Conservation (phyloP, 2,113 vertebrate species). For the Pelvicachromis taeniatus region DNA sequence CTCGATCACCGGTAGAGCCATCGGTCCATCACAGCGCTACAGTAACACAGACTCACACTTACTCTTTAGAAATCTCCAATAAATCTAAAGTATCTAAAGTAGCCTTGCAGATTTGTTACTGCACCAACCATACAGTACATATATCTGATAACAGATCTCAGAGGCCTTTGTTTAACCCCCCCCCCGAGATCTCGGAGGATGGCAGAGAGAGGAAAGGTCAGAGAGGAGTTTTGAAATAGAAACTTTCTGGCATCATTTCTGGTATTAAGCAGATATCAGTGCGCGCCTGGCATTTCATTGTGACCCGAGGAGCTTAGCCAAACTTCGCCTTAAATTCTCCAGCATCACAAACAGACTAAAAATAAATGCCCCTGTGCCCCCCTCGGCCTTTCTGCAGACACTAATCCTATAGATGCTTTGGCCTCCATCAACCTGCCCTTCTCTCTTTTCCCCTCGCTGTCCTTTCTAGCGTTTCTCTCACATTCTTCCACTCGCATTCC, state of each 20-base stretch:
- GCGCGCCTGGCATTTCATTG: neutral
- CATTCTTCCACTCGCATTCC: constrained; percentile 42
- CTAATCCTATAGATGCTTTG: constrained; percentile 25
- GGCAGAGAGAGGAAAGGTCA: neutral
- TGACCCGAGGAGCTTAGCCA: neutral
- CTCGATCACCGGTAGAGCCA: neutral
- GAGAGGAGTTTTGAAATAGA: neutral
- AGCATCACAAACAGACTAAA: neutral
- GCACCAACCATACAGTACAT: neutral
- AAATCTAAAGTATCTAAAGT: too few relatives aligned
- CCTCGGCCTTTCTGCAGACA: neutral
- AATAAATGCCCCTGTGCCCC: neutral
- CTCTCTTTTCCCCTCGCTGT: constrained; percentile 31
- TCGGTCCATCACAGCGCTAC: neutral
- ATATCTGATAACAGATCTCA: neutral
- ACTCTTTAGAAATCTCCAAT: neutral
- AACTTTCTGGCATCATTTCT: neutral
- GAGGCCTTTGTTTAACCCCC: neutral
- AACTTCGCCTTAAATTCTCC: neutral
- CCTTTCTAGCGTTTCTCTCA: constrained; percentile 10
- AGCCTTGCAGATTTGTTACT: neutral
- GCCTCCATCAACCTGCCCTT: constrained; percentile 40
- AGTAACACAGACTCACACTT: neutral
- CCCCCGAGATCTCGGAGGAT: neutral
- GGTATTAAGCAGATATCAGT: neutral